Conservation (phyloP, 2,888 invertebrate species). For the Phalera bucephala region DNA sequence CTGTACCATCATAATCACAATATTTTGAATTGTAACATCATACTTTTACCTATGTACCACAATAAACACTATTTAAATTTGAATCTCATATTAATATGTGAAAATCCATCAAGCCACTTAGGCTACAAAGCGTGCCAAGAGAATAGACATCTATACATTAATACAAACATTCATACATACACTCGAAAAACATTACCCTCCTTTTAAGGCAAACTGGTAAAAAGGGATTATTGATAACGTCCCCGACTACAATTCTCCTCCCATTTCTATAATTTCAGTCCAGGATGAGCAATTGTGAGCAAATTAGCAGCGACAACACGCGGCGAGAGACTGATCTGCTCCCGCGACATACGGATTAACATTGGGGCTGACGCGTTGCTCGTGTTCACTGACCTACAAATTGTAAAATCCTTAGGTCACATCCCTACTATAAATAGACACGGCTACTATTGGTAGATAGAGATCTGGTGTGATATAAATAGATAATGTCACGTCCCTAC, state of each 20-base stretch:
- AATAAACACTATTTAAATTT: no score
- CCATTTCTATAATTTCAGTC: conserved; percentile 70
- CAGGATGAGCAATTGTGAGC: conserved; percentile 76
- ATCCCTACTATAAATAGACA: neutral
- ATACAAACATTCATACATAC: neutral
- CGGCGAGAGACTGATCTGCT: conserved; percentile 50
- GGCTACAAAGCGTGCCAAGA: neutral
- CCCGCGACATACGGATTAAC: conserved; percentile 43
- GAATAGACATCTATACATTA: neutral
- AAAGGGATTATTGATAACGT: neutral
- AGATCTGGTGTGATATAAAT: no score
- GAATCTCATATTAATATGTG: no score
- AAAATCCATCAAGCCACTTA: no score
- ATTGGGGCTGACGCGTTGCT: conserved; percentile 7
- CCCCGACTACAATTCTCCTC: conserved; percentile 58
- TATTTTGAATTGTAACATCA: no score
- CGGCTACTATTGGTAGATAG: no score
- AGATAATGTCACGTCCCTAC: no score
- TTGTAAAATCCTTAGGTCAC: no score
- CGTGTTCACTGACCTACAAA: neutral
- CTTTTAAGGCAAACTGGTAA: no score
- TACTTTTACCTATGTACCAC: no score
- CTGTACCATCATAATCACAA: no score
- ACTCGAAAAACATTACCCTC: neutral
- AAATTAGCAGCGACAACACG: conserved; percentile 75